These are phyloP conservation scores for Mycteria americana DNA, from an alignment of 2,797 vertebrate genomes.

Conservation along the genomic window DNA sequence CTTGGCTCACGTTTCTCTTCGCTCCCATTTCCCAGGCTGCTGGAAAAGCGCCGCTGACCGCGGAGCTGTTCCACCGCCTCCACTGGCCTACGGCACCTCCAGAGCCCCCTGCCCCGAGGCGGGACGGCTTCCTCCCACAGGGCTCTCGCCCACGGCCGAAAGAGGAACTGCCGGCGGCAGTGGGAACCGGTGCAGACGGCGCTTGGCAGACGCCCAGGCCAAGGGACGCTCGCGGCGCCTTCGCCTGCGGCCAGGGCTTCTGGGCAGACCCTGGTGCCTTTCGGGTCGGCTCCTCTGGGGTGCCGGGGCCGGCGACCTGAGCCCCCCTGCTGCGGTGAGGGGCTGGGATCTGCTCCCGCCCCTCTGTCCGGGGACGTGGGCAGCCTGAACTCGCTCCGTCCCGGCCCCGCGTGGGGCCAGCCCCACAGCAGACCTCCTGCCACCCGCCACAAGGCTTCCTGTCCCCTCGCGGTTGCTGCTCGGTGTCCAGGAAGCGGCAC, in stretches of 20 bases:
- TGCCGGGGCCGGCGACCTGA: neutral
- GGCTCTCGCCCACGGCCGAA: rapidly evolving
- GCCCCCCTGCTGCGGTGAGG: rapidly evolving
- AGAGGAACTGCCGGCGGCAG: neutral
- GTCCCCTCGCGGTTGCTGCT: neutral
- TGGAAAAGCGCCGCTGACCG: neutral
- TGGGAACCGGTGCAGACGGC: rapidly evolving
- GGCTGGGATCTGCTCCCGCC: neutral
- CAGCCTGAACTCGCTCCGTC: no score
- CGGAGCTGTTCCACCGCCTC: neutral
- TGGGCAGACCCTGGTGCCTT: neutral
- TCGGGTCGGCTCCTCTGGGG: neutral
- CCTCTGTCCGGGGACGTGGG: rapidly evolving
- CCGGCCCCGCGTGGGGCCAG: rapidly evolving
- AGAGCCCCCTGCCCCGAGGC: neutral
- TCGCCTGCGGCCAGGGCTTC: neutral
- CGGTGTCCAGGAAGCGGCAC: neutral
- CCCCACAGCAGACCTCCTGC: neutral
- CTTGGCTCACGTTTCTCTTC: neutral
- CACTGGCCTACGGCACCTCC: neutral
- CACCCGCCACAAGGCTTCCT: neutral
- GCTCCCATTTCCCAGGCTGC: neutral
- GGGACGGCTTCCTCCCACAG: neutral
- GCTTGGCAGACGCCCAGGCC: neutral
- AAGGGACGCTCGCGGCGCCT: neutral